phyloP scores from a whole-genome alignment of 2,797 vertebrate genomes.

The Acipenser transmontanus region DNA sequence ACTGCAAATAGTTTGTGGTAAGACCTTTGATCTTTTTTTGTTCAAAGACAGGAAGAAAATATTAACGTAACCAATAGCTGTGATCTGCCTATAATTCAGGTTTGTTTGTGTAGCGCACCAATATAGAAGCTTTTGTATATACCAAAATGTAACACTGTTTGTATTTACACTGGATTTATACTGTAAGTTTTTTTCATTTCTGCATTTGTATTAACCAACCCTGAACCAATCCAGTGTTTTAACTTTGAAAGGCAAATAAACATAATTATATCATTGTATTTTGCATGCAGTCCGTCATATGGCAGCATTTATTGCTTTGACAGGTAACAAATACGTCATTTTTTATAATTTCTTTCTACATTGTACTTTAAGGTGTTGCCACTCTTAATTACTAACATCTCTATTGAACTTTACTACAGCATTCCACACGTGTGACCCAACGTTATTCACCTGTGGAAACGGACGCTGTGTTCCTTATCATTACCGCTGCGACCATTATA shows the following conservation, averaged over 20 bases:
- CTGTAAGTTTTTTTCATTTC: too few species aligned
- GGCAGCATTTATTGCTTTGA: conserved; percentile 74
- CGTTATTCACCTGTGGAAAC: conserved; percentile 85
- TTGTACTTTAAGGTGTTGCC: conserved; percentile 10
- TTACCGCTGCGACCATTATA: conserved; percentile 91
- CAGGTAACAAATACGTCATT: conserved; percentile 63
- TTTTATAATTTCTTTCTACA: conserved; percentile 12
- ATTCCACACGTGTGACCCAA: conserved; percentile 88
- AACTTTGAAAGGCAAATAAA: conserved; percentile 30
- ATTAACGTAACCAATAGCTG: too few species aligned
- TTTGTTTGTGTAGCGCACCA: too few species aligned
- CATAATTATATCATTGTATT: conserved; percentile 39
- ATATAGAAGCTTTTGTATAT: too few species aligned
- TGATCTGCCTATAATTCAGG: too few species aligned
- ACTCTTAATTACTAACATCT: conserved; percentile 18
- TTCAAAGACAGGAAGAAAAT: too few species aligned
- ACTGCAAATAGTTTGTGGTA: conserved; percentile 90
- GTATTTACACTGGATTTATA: too few species aligned
- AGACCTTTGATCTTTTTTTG: conserved; percentile 24
- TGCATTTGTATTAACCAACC: too few species aligned
- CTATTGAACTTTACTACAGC: conserved; percentile 51
- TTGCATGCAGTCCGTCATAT: conserved; percentile 78
- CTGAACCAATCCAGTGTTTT: too few species aligned
- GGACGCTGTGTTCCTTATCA: conserved; percentile 83
- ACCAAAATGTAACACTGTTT: too few species aligned